phyloP scores from a whole-genome alignment of 2,797 vertebrate species.

The Sebastes matsubarae region DNA sequence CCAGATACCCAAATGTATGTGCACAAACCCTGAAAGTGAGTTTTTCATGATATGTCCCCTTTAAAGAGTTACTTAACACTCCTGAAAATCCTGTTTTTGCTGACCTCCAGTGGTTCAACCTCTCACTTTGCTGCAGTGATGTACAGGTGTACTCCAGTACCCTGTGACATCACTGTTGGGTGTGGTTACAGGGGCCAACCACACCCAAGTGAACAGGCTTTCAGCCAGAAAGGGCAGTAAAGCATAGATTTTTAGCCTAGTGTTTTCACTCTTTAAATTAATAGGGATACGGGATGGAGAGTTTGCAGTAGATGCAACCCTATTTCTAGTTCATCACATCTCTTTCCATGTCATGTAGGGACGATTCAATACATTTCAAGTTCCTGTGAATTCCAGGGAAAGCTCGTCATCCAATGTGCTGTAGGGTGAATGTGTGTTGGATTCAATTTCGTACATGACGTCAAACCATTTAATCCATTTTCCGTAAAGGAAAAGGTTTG shows the following conservation, averaged over 20 bases:
- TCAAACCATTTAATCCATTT: slow-evolving; percentile 25
- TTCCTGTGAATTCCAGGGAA: background rate
- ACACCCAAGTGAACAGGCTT: background rate
- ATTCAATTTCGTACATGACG: slow-evolving; percentile 17
- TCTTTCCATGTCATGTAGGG: background rate
- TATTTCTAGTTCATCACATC: background rate
- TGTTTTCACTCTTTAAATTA: background rate
- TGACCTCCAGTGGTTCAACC: background rate
- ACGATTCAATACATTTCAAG: background rate
- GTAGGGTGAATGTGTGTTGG: background rate
- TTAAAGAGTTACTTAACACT: no score
- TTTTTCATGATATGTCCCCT: no score
- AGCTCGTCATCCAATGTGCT: background rate
- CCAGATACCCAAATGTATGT: no score
- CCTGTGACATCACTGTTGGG: background rate
- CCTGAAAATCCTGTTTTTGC: no score
- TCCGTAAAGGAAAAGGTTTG: slow-evolving; percentile 30
- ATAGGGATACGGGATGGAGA: background rate
- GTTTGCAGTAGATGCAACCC: background rate
- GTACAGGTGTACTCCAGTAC: background rate
- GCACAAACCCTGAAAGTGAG: no score
- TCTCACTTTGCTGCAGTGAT: background rate
- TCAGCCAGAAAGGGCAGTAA: background rate
- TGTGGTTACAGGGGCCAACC: background rate
- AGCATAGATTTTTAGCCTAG: background rate